Base-by-base conservation (phyloP, 2,797 vertebrate species). In the Semotilus atromaculatus region DNA sequence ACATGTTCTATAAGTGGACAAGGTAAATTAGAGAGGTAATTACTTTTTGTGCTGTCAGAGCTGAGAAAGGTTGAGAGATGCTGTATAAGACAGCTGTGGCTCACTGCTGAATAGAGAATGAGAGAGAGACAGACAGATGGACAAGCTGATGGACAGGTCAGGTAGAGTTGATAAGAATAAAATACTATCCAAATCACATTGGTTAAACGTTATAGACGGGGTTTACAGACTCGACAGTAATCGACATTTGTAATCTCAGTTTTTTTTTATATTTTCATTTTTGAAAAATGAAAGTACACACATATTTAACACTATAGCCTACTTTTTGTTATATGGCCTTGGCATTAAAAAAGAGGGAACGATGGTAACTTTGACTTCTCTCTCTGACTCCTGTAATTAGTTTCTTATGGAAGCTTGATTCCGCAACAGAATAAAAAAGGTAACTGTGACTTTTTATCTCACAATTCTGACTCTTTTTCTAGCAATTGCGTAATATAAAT, bases 21-120 rank as follows among this genome's bases (percentile, higher is more conserved):
- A 93, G 79, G 85, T 93, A 94, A 95, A 95, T 96, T 94, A 95
- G 94, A 94, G 93, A 91, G 92, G 93, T 95, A 96, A 96, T 96
- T 95, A 95, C 93, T 94, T 94, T 94, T 93, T 87, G 84, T 86
- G 88, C 86, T 86, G 86, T 85, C 86, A 86, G 82, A 85, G 79
- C 58, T 80, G 74, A 82, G 86, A 85, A 86, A 84, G 85, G 83
- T 84, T 85, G 75, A 38, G 85, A 88, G 80, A 89, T 85, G 83
- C 40, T 21, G 82, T 34, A 9, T 80, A 80, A 80, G 87, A 87
- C 87, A 86, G 87, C 70, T 51, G 16, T 87, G 86, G 36, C 70
- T 86, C 84, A 83, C 74, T 85, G 76, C 84, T 83, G 86, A 86
- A 87, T 86, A 85, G 77, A 86, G 83, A 88, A 86, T 86, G 86